A percentile compares a stretch with the other conserved stretches of the same genome.
These are phyloP conservation scores for Meganola albula DNA, from an alignment of 2,888 invertebrate species.

Conservation along the genomic window DNA sequence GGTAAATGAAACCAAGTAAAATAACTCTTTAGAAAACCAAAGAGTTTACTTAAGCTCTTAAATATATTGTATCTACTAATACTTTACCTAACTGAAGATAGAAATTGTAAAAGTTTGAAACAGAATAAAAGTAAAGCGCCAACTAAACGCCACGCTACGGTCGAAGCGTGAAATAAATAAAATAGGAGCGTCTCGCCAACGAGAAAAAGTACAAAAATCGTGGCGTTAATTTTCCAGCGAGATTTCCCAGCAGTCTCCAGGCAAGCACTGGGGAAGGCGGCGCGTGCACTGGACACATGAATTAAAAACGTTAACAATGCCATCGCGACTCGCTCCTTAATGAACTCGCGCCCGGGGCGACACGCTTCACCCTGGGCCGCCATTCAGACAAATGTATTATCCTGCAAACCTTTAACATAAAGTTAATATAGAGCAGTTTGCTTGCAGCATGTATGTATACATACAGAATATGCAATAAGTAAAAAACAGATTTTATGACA, in stretches of 20 bases:
- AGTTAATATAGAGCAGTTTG: no score
- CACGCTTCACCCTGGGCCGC: no score
- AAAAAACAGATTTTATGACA: no score
- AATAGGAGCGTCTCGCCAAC: constrained; percentile 62
- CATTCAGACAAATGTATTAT: no score
- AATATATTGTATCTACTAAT: no score
- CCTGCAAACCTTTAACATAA: no score
- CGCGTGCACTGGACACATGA: constrained; percentile 74
- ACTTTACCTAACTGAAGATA: no score
- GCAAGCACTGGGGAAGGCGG: constrained; percentile 46
- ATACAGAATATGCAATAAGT: no score
- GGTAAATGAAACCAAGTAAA: no score
- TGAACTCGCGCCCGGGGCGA: constrained; percentile 50
- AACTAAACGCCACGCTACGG: constrained; percentile 62
- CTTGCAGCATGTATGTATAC: no score
- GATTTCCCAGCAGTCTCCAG: constrained; percentile 69
- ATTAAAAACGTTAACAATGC: constrained; percentile 75
- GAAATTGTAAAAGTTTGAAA: constrained; percentile 47
- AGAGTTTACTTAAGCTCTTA: no score
- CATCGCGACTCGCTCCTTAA: constrained; percentile 63
- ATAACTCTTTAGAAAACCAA: no score
- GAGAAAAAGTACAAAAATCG: constrained; percentile 64
- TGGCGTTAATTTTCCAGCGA: constrained; percentile 74
- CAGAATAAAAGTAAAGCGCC: constrained; percentile 48
- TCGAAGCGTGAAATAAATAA: constrained; percentile 72